Evolutionary conservation across 1,140 invertebrate species (phyloP), one percentile per base, ranked within the genome.

Genomic region (Dolichoris vasculosae): DNA sequence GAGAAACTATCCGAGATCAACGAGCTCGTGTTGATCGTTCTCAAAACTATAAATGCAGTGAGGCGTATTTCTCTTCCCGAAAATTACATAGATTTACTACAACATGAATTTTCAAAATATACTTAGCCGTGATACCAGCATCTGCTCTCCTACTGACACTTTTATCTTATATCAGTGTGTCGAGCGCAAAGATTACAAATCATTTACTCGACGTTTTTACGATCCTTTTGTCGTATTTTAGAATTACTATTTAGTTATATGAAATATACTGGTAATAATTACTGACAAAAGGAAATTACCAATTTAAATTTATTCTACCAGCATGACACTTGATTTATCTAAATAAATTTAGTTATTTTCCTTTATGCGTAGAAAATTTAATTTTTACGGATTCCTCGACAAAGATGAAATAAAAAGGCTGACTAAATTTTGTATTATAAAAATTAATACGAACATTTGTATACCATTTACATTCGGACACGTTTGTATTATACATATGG

Each of bases 231-330:
- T 43, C 38, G 69, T 43, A 43, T 43, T 43, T 43, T n/a, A 43
- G 23, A 73, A 43, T 73, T 73, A 73, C 69, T 73, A 73, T 73
- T 73, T 73, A 43, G 69, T 43, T 73, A 38, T 26, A 43, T n/a
- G 69, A 73, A 73, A 73, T 43, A 38, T 23, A 43, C 69, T 43
- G 69, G 35, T 7, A 3, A 38, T 30, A 43, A 40, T 73, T 43
- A 4, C 69, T n/a, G 69, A 20, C 4, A 11, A 3, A 23, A 23
- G 8, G 26, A 26, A 43, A 43, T 73, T 38, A 40, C 35, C 23
- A 43, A 73, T 73, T n/a, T 73, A 26, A 26, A 73, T 73, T 43
- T 43, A 73, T 73, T 73, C 40, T 4, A 43, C 38, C 8, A 11
- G 38, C 38, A 7, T 40, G 69, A 26, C 69, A 9, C n/a, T 32